A percentile compares a stretch with the other conserved stretches of the same genome.
phyloP scores from a whole-genome alignment of 53 echinoderm and acorn worm genomes.

The Antedon mediterranea region DNA sequence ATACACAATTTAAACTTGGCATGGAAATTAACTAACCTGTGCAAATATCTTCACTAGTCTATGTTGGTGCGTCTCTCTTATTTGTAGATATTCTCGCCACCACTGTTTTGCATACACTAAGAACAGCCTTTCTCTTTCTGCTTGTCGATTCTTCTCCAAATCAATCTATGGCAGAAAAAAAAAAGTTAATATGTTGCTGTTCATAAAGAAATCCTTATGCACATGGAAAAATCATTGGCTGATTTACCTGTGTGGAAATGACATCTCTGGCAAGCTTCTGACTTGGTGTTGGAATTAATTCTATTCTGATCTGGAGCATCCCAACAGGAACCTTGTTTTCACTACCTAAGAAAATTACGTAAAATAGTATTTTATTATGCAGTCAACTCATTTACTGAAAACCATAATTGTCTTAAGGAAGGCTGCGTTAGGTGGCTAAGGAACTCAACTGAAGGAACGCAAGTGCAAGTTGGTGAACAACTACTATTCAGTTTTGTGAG shows the following conservation, averaged over 20 bases:
- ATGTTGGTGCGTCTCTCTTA: constrained; percentile 78
- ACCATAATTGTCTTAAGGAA: no score
- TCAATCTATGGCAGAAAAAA: constrained; percentile 16
- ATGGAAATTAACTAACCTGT: constrained; percentile 40
- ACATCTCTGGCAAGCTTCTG: constrained; percentile 64
- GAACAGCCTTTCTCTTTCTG: constrained; percentile 84
- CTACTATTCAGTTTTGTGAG: no score
- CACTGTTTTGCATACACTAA: constrained; percentile 98
- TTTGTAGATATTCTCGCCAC: constrained; percentile 95
- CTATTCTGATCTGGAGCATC: constrained; percentile 60
- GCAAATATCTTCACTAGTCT: constrained; percentile 99
- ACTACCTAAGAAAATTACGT: constrained; percentile 25
- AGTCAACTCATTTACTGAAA: no score
- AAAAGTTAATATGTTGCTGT: no score
- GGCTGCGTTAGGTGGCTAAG: no score
- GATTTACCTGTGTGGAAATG: constrained; percentile 68
- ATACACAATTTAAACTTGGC: no score
- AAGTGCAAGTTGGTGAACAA: no score
- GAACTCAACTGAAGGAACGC: no score
- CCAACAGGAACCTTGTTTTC: constrained; percentile 91
- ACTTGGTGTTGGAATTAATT: constrained; percentile 54
- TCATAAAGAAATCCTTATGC: no score
- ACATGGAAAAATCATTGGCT: no score
- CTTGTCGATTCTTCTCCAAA: constrained; percentile 63
- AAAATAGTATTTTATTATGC: no score